Evolutionary conservation across 2,113 vertebrate species (phyloP).

Genomic region (Gallinago undulata): DNA sequence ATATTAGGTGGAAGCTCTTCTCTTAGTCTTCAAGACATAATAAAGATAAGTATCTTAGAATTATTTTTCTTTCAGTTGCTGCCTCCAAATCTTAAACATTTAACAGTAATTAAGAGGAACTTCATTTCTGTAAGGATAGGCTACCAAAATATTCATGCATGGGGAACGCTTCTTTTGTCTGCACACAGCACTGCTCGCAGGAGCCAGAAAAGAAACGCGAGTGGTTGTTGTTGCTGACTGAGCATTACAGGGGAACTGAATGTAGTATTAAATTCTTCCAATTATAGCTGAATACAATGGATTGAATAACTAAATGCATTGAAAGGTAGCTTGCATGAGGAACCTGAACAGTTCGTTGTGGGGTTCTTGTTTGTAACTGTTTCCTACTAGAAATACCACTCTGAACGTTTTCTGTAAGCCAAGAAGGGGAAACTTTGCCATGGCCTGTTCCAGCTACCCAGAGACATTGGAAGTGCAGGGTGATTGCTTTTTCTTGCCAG

Average conservation of each 20-base stretch:
- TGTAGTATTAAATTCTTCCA: not conserved
- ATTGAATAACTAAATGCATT: not conserved
- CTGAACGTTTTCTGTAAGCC: not conserved
- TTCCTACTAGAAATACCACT: not conserved
- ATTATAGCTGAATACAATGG: not conserved
- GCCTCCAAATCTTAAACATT: not conserved
- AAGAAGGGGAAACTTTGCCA: not conserved
- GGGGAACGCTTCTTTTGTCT: not conserved
- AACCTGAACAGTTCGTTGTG: not conserved
- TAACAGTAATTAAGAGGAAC: not conserved
- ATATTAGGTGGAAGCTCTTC: not conserved
- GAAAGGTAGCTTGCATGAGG: not conserved
- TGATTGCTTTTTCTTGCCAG: not conserved
- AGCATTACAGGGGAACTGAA: not conserved
- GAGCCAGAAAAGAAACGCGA: not conserved
- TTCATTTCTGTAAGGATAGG: not conserved
- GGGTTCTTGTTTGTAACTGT: not conserved
- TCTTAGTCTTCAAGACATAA: not conserved
- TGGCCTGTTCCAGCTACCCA: not conserved
- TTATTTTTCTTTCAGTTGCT: not conserved
- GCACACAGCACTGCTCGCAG: not conserved
- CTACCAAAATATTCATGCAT: not conserved
- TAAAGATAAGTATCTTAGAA: not conserved
- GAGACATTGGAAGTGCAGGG: not conserved
- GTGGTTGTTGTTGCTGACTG: not conserved